Conservation (phyloP, 2,888 invertebrate species). For the Dendrolimus pini region DNA sequence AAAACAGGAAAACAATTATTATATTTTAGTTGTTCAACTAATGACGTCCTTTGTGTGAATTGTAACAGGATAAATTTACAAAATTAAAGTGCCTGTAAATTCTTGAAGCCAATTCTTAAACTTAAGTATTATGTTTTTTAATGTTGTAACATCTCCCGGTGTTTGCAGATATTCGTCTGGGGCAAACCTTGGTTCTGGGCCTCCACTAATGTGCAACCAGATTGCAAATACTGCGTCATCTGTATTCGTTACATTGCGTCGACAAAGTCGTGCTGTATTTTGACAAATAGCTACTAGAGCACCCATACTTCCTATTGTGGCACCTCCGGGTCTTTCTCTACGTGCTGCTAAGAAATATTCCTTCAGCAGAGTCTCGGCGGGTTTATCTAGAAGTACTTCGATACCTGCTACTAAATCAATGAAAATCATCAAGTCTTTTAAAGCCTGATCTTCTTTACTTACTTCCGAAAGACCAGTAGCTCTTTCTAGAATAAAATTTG, state of each 20-base stretch:
- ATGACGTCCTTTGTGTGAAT: not conserved
- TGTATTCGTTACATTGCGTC: conserved; percentile 37
- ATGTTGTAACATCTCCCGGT: conserved; percentile 42
- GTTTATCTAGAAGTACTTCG: conserved; percentile 34
- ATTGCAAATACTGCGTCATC: conserved; percentile 63
- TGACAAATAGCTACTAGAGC: conserved; percentile 43
- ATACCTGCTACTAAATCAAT: conserved; percentile 49
- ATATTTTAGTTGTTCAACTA: too few species aligned
- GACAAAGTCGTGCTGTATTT: conserved; percentile 55
- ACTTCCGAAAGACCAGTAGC: conserved; percentile 28
- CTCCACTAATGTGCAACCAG: conserved; percentile 59
- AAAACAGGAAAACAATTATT: too few species aligned
- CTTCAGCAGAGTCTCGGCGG: conserved; percentile 41
- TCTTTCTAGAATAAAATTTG: conserved; percentile 42
- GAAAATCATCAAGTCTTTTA: conserved; percentile 41
- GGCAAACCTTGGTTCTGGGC: conserved; percentile 53
- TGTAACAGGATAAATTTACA: conserved; percentile 16
- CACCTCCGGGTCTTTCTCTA: conserved; percentile 40
- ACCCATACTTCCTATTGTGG: conserved; percentile 47
- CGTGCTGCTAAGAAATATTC: conserved; percentile 59
- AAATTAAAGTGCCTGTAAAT: conserved; percentile 32
- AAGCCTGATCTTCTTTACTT: conserved; percentile 36
- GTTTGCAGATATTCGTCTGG: conserved; percentile 59
- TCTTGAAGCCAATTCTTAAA: conserved; percentile 57
- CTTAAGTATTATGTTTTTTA: conserved; percentile 42